phyloP scores from a whole-genome alignment of 2,888 invertebrate genomes.

The Chaetoderma sp. region DNA sequence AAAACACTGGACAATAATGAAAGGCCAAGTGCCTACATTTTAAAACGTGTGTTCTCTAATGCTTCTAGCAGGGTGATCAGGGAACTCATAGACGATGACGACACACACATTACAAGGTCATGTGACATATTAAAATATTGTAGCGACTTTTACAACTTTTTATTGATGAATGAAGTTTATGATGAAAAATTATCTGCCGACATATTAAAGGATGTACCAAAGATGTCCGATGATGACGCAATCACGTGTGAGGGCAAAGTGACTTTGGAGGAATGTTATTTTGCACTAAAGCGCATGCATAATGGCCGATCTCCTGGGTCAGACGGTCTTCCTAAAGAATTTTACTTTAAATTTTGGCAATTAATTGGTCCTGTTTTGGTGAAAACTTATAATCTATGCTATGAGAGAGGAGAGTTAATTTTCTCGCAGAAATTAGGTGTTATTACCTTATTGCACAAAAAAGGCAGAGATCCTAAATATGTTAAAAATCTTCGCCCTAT shows the following conservation, averaged over 20 bases:
- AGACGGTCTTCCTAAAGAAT: slow-evolving; percentile 13
- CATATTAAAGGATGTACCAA: slow-evolving; percentile 1
- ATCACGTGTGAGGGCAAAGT: not conserved
- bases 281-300: slow-evolving; percentile 1
- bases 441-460: slow-evolving; percentile 37
- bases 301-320: slow-evolving; percentile 11
- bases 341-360: slow-evolving; percentile 9
- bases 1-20: no score
- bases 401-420: not conserved
- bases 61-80: no score
- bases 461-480: slow-evolving; percentile 19
- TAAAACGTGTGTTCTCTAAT: no score
- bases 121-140: not conserved
- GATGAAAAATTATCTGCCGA: not conserved
- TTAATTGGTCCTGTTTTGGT: slow-evolving; percentile 3
- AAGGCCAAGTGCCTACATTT: no score
- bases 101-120: no score
- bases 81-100: no score
- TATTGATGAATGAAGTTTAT: not conserved
- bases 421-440: not conserved
- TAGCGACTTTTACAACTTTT: not conserved
- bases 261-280: not conserved
- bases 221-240: not conserved
- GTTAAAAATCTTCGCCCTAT: slow-evolving; percentile 42
- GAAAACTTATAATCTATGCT: not conserved